Evolutionary conservation across 2,888 invertebrate species (phyloP).

Genomic region (Melikaiella ostensackeni): DNA sequence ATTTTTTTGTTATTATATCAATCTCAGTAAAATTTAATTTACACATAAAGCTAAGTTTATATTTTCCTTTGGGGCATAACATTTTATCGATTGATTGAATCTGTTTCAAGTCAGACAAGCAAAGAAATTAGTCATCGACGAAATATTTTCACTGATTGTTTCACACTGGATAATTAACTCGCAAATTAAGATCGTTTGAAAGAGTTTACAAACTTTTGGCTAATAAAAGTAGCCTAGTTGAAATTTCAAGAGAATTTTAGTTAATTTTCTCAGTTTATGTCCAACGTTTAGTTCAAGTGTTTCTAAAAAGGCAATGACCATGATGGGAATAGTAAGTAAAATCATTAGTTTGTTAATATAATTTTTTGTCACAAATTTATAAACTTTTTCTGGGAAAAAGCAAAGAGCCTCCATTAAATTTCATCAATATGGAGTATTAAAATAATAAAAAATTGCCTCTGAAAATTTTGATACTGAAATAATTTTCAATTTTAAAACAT

Average conservation of each 20-base stretch:
- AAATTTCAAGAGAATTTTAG: neutral
- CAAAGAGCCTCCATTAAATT: too few species aligned
- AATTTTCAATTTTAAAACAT: too few species aligned
- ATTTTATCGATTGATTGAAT: too few species aligned
- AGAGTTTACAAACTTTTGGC: neutral
- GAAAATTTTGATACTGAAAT: too few species aligned
- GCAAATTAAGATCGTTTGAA: neutral
- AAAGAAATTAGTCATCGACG: too few species aligned
- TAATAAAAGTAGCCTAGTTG: neutral
- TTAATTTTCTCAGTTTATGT: neutral
- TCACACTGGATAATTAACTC: neutral
- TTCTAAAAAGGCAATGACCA: neutral
- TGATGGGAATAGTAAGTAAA: conserved; percentile 2
- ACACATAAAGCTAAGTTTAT: too few species aligned
- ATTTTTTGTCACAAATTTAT: neutral
- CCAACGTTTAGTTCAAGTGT: neutral
- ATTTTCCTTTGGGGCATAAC: too few species aligned
- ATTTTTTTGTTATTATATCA: too few species aligned
- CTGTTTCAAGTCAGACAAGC: too few species aligned
- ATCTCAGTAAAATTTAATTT: too few species aligned
- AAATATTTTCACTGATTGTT: neutral
- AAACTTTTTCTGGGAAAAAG: neutral
- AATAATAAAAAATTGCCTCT: too few species aligned
- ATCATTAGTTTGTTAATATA: neutral
- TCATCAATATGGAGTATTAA: too few species aligned